These are phyloP conservation scores for Chondrosia reniformis DNA, from an alignment of 37 sponge, comb jelly and placozoan genomes.

Conservation along the genomic window DNA sequence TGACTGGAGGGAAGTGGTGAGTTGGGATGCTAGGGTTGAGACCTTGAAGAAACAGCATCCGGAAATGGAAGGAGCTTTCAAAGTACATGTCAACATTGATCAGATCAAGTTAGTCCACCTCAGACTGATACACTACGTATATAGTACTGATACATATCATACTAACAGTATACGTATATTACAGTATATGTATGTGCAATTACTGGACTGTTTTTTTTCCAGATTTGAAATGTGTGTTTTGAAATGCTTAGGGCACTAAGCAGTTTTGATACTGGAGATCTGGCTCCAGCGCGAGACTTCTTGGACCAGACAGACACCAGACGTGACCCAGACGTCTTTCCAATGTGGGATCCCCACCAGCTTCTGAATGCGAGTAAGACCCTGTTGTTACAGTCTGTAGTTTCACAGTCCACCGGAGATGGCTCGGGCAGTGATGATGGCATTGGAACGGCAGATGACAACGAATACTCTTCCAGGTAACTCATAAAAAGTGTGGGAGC, in stretches of 20 bases:
- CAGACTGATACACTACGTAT: not conserved
- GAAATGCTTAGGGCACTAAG: constrained; percentile 42
- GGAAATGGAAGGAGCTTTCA: constrained; percentile 35
- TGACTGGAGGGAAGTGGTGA: constrained; percentile 71
- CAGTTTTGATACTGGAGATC: constrained; percentile 42
- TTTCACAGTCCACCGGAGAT: constrained; percentile 40
- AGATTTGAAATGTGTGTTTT: not conserved
- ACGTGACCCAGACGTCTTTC: constrained; percentile 76
- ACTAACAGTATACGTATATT: not conserved
- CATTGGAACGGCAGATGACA: constrained; percentile 32
- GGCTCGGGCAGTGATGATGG: constrained; percentile 71
- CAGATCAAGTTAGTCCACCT: constrained; percentile 42
- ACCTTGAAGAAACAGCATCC: constrained; percentile 30
- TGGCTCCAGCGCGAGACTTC: constrained; percentile 25
- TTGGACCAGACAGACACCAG: constrained; percentile 40
- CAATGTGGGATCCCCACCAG: constrained; percentile 81
- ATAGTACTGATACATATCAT: not conserved
- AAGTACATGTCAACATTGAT: constrained; percentile 53
- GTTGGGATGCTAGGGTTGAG: constrained; percentile 40
- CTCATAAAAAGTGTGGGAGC: not conserved
- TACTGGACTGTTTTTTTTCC: not conserved
- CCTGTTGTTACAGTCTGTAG: constrained; percentile 57
- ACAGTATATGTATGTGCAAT: not conserved
- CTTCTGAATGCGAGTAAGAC: constrained; percentile 66
- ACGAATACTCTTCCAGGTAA: constrained; percentile 28